Conservation (phyloP, 2,113 vertebrate genomes). For the Notothenia coriiceps region DNA sequence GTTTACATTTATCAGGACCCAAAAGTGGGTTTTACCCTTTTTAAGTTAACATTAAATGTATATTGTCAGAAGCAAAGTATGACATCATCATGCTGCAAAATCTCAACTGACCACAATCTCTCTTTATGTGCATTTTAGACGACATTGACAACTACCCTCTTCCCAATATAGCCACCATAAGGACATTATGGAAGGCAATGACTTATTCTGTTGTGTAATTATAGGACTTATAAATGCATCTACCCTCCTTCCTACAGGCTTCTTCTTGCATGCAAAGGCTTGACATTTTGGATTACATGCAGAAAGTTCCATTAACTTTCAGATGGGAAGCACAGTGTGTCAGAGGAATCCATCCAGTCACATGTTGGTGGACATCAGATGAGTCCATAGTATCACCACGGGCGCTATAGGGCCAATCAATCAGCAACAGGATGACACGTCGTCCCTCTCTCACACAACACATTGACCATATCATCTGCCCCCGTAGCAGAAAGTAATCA, state of each 20-base stretch:
- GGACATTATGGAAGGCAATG: neutral
- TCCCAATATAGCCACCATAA: neutral
- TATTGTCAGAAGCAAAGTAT: neutral
- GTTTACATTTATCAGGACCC: neutral
- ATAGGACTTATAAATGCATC: neutral
- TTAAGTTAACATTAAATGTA: neutral
- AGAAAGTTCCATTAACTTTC: neutral
- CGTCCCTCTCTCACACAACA: neutral
- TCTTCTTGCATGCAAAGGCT: conserved; percentile 12
- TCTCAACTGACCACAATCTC: neutral
- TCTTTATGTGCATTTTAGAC: neutral
- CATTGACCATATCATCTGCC: neutral
- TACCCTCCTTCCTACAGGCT: neutral
- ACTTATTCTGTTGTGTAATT: neutral
- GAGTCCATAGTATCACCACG: conserved; percentile 18
- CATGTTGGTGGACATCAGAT: conserved; percentile 7
- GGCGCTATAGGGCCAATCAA: conserved; percentile 27
- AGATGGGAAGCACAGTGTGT: conserved; percentile 1
- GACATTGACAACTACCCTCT: too few relatives aligned
- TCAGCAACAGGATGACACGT: neutral
- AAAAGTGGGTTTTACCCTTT: neutral
- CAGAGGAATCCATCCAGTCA: conserved; percentile 34
- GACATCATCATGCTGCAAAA: neutral
- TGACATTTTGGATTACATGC: neutral
- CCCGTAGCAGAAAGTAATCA: conserved; percentile 4